Evolutionary conservation across 2,113 vertebrate species (phyloP), one percentile per base, ranked within the genome.

Genomic region (Phycodurus eques): DNA sequence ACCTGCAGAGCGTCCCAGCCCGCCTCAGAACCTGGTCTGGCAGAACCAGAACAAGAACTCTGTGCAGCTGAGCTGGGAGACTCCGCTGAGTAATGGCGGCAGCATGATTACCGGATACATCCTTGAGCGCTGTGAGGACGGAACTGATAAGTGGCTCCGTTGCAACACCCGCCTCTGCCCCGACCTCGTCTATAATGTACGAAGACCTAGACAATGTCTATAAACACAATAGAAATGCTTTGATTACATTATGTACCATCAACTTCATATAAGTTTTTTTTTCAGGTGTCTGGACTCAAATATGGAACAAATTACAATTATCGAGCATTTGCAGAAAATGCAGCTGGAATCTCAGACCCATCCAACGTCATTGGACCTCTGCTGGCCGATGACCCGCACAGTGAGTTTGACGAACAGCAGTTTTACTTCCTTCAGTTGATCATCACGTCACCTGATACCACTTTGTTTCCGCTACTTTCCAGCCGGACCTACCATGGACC

Each of bases 251-350:
- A 13, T 47, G 8, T 51, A 5, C 8, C 12, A 67, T 27, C 44
- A 8, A 2, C 47, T 22, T 67, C 13, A 53, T 35, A 12, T 17
- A 27, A 47, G 12, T n/a, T 60, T 22, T 51, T 17, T 1, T 9
- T 66, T 88, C 79, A 99, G 98, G 94, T 99, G 35, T 94, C 94
- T 83, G 96, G 96, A 66, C 89, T 99, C 83, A 94, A 95, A 85
- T 94, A 93, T 75, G 94, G 95, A 85, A 88, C 88, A 70, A 94
- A 94, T 47, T 99, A 99, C 87, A 95, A 94, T 84, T 99, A 98
- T 78, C 94, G 94, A 91, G 96, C 96, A 27, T 94, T 93, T 83
- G 97, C 98, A 88, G 96, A 98, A 92, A 99, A 99, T 73, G 95
- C 95, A 49, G 98, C 96, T 59, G 98, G 98, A 67, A 70, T 98